These are phyloP conservation scores for Piprites chloris DNA, from an alignment of 2,113 vertebrate genomes.

Conservation along the genomic window DNA sequence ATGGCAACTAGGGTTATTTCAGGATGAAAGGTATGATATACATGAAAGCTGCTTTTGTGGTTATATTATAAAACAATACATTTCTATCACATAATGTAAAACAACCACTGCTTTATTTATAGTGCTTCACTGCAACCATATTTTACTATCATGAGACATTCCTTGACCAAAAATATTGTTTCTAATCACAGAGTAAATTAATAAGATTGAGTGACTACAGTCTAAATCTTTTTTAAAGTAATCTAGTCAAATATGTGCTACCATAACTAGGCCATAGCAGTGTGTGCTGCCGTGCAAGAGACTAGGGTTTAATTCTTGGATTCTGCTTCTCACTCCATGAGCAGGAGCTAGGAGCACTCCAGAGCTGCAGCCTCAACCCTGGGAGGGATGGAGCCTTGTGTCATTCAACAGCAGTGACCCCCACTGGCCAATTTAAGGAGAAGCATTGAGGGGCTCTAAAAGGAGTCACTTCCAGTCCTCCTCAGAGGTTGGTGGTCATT, in stretches of 20 bases:
- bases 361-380: slow-evolving; percentile 82
- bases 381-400: slow-evolving; percentile 84
- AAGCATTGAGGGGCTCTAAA: slow-evolving; percentile 82
- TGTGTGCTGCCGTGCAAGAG: slow-evolving; percentile 61
- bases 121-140: slow-evolving; percentile 32
- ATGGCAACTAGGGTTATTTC: slow-evolving; percentile 35
- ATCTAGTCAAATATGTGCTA: slow-evolving; percentile 57
- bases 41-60: slow-evolving; percentile 56
- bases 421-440: slow-evolving; percentile 85
- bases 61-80: slow-evolving; percentile 50
- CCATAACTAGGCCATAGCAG: slow-evolving; percentile 53
- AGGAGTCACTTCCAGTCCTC: slow-evolving; percentile 83
- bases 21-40: slow-evolving; percentile 53
- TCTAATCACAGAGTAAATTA: slow-evolving; percentile 42
- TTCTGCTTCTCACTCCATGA: slow-evolving; percentile 84
- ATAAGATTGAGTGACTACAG: slow-evolving; percentile 49
- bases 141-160: slow-evolving; percentile 38
- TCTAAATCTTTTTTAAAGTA: slow-evolving; percentile 61
- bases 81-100: slow-evolving; percentile 60
- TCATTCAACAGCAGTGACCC: slow-evolving; percentile 82
- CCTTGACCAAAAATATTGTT: slow-evolving; percentile 60
- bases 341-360: slow-evolving; percentile 82
- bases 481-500: slow-evolving; percentile 84
- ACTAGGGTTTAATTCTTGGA: slow-evolving; percentile 80
- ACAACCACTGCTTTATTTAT: slow-evolving; percentile 57